Percentiles rank a stretch among this genome's conserved stretches.
phyloP scores from a whole-genome alignment of 2,797 vertebrate genomes.

The Eremophila alpestris region DNA sequence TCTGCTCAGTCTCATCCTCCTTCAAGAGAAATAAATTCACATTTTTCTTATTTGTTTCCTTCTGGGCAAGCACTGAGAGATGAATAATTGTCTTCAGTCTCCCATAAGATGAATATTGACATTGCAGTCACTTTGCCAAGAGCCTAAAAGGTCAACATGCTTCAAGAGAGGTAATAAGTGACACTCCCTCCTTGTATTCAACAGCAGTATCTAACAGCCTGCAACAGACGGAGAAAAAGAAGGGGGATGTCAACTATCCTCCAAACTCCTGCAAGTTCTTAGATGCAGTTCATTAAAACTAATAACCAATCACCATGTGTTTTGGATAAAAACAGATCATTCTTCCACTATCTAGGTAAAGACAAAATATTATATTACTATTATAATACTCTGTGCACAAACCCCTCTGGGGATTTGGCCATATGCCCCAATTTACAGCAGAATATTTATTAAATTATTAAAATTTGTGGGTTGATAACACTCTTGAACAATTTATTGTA shows the following conservation, averaged over 20 bases:
- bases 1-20: background rate
- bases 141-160: constrained; percentile 7
- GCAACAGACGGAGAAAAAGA: background rate
- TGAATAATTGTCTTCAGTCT: background rate
- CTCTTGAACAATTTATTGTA: constrained; percentile 71
- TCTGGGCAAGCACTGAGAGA: background rate
- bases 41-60: background rate
- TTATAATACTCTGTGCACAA: constrained; percentile 48
- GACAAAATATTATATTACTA: constrained; percentile 36
- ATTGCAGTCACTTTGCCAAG: background rate
- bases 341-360: constrained; percentile 59
- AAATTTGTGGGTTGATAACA: constrained; percentile 72
- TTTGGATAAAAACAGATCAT: constrained; percentile 38
- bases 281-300: constrained; percentile 67
- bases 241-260: constrained; percentile 10
- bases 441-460: constrained; percentile 77
- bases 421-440: constrained; percentile 34
- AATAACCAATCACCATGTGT: constrained; percentile 28
- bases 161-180: background rate
- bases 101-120: background rate
- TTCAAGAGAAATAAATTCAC: background rate
- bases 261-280: constrained; percentile 27
- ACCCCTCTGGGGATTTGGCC: constrained; percentile 46
- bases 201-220: background rate
- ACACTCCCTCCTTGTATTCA: background rate